These are phyloP conservation scores for Volucella zonaria DNA, from an alignment of 2,888 invertebrate species.

Conservation along the genomic window DNA sequence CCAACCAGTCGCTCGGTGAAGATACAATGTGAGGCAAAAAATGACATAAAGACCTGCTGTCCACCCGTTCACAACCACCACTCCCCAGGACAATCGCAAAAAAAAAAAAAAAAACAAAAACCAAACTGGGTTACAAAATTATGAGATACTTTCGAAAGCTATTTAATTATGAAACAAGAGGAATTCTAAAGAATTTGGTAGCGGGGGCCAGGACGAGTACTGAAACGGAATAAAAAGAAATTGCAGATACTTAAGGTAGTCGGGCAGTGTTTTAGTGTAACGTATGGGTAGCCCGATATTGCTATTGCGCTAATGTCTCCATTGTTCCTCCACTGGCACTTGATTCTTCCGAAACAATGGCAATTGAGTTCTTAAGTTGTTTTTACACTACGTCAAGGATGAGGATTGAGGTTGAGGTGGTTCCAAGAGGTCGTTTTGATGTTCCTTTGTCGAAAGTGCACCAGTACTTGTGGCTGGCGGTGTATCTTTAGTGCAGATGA, in stretches of 20 bases:
- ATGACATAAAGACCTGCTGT: conserved; percentile 60
- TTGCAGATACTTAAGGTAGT: conserved; percentile 69
- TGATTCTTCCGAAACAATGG: conserved; percentile 49
- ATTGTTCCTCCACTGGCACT: conserved; percentile 46
- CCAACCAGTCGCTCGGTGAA: too few relatives aligned
- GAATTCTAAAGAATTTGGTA: conserved; percentile 1
- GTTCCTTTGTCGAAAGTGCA: background rate
- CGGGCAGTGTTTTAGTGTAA: conserved; percentile 53
- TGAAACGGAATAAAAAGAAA: conserved; percentile 48
- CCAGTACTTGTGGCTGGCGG: background rate
- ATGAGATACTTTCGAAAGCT: conserved; percentile 72
- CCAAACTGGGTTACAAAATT: conserved; percentile 72
- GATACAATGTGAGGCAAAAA: conserved; percentile 19
- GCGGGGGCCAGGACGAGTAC: background rate
- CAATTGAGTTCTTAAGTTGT: conserved; percentile 42
- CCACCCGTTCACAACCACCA: background rate
- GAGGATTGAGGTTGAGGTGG: background rate
- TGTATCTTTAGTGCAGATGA: background rate
- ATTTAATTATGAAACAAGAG: conserved; percentile 68
- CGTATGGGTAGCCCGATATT: conserved; percentile 64
- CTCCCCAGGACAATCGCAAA: background rate
- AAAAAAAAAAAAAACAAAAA: too few relatives aligned
- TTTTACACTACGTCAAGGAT: too few relatives aligned
- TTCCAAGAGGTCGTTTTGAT: conserved; percentile 23
- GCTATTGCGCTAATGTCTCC: conserved; percentile 60